Conservation (phyloP, 2,888 invertebrate species). For the Myathropa florea region DNA sequence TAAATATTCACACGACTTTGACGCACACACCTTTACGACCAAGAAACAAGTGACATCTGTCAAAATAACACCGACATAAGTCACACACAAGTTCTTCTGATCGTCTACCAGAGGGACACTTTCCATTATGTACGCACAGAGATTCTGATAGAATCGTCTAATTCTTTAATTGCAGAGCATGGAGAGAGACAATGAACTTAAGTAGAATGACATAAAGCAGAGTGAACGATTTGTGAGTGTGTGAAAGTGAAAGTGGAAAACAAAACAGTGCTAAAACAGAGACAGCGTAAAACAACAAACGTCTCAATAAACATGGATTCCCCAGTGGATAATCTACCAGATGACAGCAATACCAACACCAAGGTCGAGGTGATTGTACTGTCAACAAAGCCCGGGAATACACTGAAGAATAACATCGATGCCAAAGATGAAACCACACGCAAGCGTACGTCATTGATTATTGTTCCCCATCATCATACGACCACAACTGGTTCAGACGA, state of each 20-base stretch:
- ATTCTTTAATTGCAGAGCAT: constrained; percentile 29
- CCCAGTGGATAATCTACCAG: constrained; percentile 56
- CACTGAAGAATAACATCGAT: constrained; percentile 80
- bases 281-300: not conserved
- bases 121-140: no score
- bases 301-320: constrained; percentile 42
- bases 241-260: constrained; percentile 42
- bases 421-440: constrained; percentile 79
- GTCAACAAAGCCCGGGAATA: constrained; percentile 78
- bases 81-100: not conserved
- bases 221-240: not conserved
- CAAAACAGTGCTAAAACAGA: constrained; percentile 5
- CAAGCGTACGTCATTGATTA: constrained; percentile 79
- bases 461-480: constrained; percentile 76
- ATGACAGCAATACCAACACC: constrained; percentile 72
- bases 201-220: constrained; percentile 52
- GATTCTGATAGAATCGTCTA: constrained; percentile 21
- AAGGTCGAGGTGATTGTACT: constrained; percentile 79
- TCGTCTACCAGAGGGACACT: not conserved
- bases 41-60: constrained; percentile 20
- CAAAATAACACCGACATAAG: no score
- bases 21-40: constrained; percentile 9
- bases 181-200: constrained; percentile 5
- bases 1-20: not conserved
- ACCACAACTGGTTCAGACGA: constrained; percentile 1